Evolutionary conservation across 1,140 invertebrate genomes (phyloP).

Genomic region (Ephestia elutella): DNA sequence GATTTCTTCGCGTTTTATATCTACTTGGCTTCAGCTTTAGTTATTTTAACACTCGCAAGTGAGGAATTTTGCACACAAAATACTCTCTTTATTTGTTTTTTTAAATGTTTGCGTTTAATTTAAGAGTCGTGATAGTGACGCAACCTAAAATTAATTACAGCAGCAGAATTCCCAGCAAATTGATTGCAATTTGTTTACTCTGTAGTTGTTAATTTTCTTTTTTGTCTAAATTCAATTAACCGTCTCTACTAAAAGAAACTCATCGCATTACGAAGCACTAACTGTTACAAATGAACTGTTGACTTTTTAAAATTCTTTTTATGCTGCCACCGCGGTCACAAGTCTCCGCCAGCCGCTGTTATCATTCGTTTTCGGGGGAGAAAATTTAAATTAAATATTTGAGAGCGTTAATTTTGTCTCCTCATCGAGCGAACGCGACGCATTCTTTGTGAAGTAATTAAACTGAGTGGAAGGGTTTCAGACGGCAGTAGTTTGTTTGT

Average conservation of each 20-base stretch:
- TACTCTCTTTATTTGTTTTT: not conserved
- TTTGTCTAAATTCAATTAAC: conserved; percentile 50
- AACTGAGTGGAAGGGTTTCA: conserved; percentile 70
- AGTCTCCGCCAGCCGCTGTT: conserved; percentile 52
- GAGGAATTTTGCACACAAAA: conserved; percentile 17
- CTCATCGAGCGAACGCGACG: conserved; percentile 69
- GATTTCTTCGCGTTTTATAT: conserved; percentile 57
- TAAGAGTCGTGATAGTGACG: conserved; percentile 9
- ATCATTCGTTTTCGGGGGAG: conserved; percentile 66
- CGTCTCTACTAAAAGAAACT: conserved; percentile 41
- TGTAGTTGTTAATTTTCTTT: conserved; percentile 37
- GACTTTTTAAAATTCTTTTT: conserved; percentile 42
- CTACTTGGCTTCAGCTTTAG: conserved; percentile 36
- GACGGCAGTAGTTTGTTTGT: conserved; percentile 58
- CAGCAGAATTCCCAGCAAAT: conserved; percentile 33
- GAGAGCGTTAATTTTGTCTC: conserved; percentile 73
- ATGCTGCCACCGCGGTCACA: conserved; percentile 37
- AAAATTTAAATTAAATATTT: conserved; percentile 75
- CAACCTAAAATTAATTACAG: conserved; percentile 31
- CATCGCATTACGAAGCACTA: conserved; percentile 38
- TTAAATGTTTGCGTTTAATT: not conserved
- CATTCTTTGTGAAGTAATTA: conserved; percentile 70
- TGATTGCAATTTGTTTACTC: conserved; percentile 55
- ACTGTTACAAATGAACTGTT: conserved; percentile 52
- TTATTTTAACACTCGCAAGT: conserved; percentile 40